Evolutionary conservation across 1,140 invertebrate genomes (phyloP).

Genomic region (Xylocopa sonorina): DNA sequence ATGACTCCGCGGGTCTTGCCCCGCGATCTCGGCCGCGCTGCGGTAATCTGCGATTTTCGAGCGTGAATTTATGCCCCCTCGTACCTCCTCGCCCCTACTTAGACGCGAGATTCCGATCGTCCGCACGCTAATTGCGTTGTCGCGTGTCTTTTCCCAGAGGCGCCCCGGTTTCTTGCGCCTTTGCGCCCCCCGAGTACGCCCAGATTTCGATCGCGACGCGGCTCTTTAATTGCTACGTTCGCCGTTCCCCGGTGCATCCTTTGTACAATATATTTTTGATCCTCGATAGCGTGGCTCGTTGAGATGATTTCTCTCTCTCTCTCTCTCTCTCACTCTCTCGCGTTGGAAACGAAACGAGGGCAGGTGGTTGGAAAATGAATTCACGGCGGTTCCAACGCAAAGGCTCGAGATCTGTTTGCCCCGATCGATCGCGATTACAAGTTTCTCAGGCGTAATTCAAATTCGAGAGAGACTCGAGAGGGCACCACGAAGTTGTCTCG

Average conservation of each 20-base stretch:
- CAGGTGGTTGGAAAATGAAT: no score
- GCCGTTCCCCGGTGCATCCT: not conserved
- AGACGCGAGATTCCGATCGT: conserved; percentile 6
- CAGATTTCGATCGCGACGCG: not conserved
- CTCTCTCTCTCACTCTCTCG: no score
- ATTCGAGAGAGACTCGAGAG: no score
- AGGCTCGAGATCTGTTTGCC: no score
- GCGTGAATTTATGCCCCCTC: conserved; percentile 17
- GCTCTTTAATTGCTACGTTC: not conserved
- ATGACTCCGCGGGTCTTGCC: conserved; percentile 31
- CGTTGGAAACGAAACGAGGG: no score
- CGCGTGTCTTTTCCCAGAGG: not conserved
- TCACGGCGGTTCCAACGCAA: no score
- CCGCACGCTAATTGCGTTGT: conserved; percentile 10
- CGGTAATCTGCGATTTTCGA: conserved; percentile 13
- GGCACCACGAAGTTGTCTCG: no score
- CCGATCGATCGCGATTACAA: no score
- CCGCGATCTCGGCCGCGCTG: not conserved
- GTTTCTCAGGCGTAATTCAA: no score
- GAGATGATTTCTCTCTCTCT: not conserved
- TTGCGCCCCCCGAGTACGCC: not conserved
- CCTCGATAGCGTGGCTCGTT: no score
- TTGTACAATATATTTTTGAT: not conserved
- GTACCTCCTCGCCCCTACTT: no score
- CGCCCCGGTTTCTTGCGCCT: not conserved